These are phyloP conservation scores for Cryptoprocta ferox DNA, from an alignment of 2,797 vertebrate species.

Conservation along the genomic window DNA sequence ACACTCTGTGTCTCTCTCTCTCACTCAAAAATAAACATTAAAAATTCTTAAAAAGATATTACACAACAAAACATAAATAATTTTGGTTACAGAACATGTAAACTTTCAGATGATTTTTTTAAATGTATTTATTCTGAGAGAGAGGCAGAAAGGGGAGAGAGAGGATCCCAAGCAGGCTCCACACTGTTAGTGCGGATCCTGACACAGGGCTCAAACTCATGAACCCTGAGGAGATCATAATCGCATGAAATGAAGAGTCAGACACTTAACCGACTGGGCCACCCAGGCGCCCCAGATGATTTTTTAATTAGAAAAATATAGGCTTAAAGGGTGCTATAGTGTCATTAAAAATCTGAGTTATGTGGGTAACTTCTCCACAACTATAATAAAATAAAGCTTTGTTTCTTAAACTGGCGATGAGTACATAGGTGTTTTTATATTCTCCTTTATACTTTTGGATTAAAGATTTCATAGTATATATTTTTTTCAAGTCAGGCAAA, in stretches of 20 bases:
- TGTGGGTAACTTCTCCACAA: neutral
- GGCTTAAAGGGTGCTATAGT: neutral
- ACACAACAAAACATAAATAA: neutral
- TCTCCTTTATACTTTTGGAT: neutral
- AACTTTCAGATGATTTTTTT: neutral
- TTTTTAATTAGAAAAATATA: constrained; percentile 1
- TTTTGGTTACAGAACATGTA: neutral
- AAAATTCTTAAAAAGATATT: too few relatives aligned
- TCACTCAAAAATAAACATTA: too few relatives aligned
- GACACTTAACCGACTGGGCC: too few relatives aligned
- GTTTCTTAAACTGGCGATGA: neutral
- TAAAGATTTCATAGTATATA: neutral
- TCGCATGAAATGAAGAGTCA: too few relatives aligned
- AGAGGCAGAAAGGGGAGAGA: too few relatives aligned
- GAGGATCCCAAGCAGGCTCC: too few relatives aligned
- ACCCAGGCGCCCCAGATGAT: neutral
- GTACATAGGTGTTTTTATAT: neutral
- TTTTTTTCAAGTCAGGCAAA: neutral
- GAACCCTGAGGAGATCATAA: too few relatives aligned
- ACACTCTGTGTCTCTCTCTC: too few relatives aligned
- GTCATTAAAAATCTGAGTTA: neutral
- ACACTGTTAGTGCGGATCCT: too few relatives aligned
- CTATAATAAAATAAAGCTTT: neutral
- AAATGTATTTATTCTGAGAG: too few relatives aligned
- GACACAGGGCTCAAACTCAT: too few relatives aligned